Evolutionary conservation across 2,113 vertebrate genomes (phyloP).

Genomic region (Phyllostomus discolor): DNA sequence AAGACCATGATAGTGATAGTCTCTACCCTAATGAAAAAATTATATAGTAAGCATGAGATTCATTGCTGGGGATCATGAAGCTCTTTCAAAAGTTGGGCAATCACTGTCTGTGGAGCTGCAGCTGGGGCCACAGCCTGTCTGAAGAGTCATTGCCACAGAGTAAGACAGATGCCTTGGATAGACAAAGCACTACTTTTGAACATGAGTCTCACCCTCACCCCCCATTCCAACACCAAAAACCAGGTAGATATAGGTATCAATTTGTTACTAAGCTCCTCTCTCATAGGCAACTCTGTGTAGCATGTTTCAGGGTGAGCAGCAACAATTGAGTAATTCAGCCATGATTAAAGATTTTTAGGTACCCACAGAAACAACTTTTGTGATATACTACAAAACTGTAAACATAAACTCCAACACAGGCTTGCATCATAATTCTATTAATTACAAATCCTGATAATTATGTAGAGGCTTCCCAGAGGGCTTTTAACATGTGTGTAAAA

Average conservation of each 20-base stretch:
- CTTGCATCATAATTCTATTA: neutral
- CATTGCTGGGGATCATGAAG: neutral
- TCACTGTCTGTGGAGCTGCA: neutral
- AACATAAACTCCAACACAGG: neutral
- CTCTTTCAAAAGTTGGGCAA: neutral
- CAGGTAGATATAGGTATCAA: neutral
- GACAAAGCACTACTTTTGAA: neutral
- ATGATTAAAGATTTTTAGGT: neutral
- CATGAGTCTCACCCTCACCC: neutral
- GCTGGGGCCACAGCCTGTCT: neutral
- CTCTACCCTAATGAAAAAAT: neutral
- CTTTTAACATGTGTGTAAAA: neutral
- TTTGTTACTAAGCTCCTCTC: neutral
- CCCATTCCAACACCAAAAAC: neutral
- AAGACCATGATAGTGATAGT: neutral
- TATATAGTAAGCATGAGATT: neutral
- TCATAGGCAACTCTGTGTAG: neutral
- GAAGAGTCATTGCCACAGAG: neutral
- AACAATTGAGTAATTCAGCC: neutral
- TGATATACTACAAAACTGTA: neutral
- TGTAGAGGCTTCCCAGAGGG: neutral
- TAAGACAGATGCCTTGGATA: neutral
- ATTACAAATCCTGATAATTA: neutral
- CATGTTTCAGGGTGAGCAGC: neutral
- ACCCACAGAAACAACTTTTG: neutral